Evolutionary conservation across 64 coral and sea anemone genomes (phyloP), one percentile per base, ranked within the genome.

Genomic region (Porites australiensis): DNA sequence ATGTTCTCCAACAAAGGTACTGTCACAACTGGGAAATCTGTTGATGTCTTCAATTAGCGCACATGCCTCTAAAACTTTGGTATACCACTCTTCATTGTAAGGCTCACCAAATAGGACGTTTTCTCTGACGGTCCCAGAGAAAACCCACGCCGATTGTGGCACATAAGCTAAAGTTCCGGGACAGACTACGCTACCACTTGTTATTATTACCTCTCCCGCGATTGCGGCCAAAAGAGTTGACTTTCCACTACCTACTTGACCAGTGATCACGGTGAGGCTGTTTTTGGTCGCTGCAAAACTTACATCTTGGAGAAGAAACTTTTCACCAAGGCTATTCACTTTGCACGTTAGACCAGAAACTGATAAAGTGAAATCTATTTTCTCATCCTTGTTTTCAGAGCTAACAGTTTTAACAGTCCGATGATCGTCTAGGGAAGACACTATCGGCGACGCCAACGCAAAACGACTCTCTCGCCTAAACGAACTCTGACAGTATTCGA

Each of bases 211-310:
- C 58, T 93, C 92, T 4, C 92, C 85, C 4, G 87, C 83, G 70
- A 93, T 82, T 20, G 66, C 61, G 16, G 83, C 76, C 21, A 93
- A 67, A 10, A 93, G 83, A 71, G 83, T 88, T 43, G 92, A 93
- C 52, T 93, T 93, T 13, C 92, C 92, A 58, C 73, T 79, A 16
- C 92, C 92, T 18, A 93, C 92, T n/a, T 62, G 64, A 19, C 92
- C 92, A 71, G 85, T 88, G 48, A 93, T 58, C 12, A 77, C 85
- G 9, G 76, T 87, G 2, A 93, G 66, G 22, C 77, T 77, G 1
- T 82, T 70, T 20, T 52, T 23, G 5, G 73, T 18, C 22, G 67
- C 66, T 27, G 88, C 49, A 18, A 93, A 79, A 58, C 13, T 57
- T 50, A 93, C 70, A 23, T 88, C 69, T 1, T 72, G 77, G 16